A percentile compares a stretch with the other conserved stretches of the same genome.
phyloP scores from a whole-genome alignment of 2,888 invertebrate genomes.

The Nycteola revayana region DNA sequence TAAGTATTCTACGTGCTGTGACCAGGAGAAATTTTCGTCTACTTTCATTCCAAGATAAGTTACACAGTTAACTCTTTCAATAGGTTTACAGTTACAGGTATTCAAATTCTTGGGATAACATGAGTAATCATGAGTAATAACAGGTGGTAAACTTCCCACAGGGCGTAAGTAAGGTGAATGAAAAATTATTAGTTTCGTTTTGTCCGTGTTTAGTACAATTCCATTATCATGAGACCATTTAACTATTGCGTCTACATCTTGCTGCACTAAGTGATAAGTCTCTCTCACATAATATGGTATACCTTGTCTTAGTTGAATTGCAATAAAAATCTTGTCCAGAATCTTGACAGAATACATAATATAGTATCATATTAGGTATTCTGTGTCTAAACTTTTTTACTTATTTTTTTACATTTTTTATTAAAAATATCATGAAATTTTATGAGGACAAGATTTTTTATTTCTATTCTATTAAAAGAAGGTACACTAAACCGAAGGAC shows the following conservation, averaged over 20 bases:
- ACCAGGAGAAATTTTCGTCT: background rate
- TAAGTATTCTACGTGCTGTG: background rate
- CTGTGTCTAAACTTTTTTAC: too few species aligned
- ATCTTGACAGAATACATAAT: too few species aligned
- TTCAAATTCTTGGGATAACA: background rate
- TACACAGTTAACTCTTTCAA: background rate
- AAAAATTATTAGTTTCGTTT: constrained; percentile 2
- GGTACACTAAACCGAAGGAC: too few species aligned
- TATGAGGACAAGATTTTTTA: too few species aligned
- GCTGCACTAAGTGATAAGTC: background rate
- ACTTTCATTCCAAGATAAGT: too few species aligned
- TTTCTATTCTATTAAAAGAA: too few species aligned
- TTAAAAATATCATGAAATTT: too few species aligned
- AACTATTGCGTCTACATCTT: constrained; percentile 1
- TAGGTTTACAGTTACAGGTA: background rate
- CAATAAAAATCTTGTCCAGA: too few species aligned
- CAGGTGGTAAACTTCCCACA: background rate
- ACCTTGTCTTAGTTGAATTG: too few species aligned
- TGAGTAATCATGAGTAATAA: background rate
- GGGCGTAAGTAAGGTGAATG: background rate
- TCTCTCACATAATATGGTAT: too few species aligned
- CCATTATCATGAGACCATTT: constrained; percentile 6
- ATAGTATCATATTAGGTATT: too few species aligned
- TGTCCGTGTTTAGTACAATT: constrained; percentile 2
- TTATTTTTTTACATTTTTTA: too few species aligned